Conservation (phyloP, 1,140 invertebrate species). For the Cotesia vestalis region DNA sequence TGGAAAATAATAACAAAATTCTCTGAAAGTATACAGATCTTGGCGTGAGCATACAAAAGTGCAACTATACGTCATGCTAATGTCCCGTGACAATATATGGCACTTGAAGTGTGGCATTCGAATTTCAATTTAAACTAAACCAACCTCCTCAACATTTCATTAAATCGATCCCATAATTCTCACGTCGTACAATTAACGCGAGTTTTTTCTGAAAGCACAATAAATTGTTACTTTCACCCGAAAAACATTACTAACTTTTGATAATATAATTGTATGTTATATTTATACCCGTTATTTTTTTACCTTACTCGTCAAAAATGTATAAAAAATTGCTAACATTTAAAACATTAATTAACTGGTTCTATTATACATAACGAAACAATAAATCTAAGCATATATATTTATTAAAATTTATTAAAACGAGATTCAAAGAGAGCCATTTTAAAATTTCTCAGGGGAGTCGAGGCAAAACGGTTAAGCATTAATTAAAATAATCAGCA, state of each 20-base stretch:
- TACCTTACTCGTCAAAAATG: no score
- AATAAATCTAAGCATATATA: neutral
- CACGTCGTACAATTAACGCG: no score
- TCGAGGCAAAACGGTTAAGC: slow-evolving; percentile 48
- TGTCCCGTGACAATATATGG: slow-evolving; percentile 55
- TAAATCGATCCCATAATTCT: slow-evolving; percentile 5
- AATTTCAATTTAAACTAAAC: slow-evolving; percentile 31
- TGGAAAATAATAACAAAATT: slow-evolving; percentile 40
- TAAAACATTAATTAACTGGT: neutral
- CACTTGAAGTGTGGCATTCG: slow-evolving; percentile 43
- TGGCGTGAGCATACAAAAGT: slow-evolving; percentile 46
- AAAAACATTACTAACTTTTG: no score
- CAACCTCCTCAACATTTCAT: slow-evolving; percentile 14
- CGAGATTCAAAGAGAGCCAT: slow-evolving; percentile 36
- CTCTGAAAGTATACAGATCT: slow-evolving; percentile 45
- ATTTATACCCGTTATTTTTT: no score
- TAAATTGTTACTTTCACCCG: no score
- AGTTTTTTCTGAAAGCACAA: neutral
- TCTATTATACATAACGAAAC: neutral
- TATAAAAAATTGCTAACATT: no score
- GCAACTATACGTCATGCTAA: slow-evolving; percentile 52
- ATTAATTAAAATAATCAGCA: slow-evolving; percentile 60
- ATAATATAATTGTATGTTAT: no score
- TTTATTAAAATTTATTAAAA: slow-evolving; percentile 7
- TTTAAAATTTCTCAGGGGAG: slow-evolving; percentile 50